Evolutionary conservation across 53 echinoderm and acorn worm species (phyloP).

Genomic region (Echinarachnius parma): DNA sequence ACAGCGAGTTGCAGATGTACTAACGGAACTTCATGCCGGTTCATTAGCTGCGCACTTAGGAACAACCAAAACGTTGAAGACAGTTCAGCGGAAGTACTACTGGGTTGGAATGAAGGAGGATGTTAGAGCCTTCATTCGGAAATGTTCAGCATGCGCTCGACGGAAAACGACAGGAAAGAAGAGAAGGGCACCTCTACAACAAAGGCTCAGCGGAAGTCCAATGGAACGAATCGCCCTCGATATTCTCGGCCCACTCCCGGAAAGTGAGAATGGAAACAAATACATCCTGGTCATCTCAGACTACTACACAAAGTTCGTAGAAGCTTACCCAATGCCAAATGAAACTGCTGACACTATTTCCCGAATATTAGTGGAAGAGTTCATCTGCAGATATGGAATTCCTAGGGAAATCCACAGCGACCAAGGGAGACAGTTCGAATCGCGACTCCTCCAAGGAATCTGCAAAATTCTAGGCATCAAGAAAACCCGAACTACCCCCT

Average conservation of each 20-base stretch:
- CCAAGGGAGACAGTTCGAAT: conserved; percentile 42
- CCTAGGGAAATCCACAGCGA: too few relatives aligned
- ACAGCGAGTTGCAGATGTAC: not conserved
- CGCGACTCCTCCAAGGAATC: conserved; percentile 7
- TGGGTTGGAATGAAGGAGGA: conserved; percentile 56
- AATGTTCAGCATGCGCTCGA: conserved; percentile 39
- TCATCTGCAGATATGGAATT: too few relatives aligned
- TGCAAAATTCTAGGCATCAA: conserved; percentile 19
- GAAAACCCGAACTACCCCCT: conserved; percentile 29
- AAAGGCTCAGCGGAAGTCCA: not conserved
- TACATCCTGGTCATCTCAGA: conserved; percentile 46
- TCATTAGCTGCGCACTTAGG: conserved; percentile 59
- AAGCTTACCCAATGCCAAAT: conserved; percentile 26
- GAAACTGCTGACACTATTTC: conserved; percentile 35
- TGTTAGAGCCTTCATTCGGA: conserved; percentile 27
- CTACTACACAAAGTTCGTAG: conserved; percentile 11
- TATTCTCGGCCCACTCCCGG: conserved; percentile 11
- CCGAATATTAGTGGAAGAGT: too few relatives aligned
- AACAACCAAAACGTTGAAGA: conserved; percentile 46
- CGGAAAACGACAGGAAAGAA: conserved; percentile 43
- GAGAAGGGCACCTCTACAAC: conserved; percentile 29
- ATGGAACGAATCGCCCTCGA: conserved; percentile 33
- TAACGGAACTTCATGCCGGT: conserved; percentile 50
- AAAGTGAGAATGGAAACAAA: conserved; percentile 17
- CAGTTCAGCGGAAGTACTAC: conserved; percentile 33